Evolutionary conservation across 2,797 vertebrate genomes (phyloP).

Genomic region (Sebastiscus albofasciatus): DNA sequence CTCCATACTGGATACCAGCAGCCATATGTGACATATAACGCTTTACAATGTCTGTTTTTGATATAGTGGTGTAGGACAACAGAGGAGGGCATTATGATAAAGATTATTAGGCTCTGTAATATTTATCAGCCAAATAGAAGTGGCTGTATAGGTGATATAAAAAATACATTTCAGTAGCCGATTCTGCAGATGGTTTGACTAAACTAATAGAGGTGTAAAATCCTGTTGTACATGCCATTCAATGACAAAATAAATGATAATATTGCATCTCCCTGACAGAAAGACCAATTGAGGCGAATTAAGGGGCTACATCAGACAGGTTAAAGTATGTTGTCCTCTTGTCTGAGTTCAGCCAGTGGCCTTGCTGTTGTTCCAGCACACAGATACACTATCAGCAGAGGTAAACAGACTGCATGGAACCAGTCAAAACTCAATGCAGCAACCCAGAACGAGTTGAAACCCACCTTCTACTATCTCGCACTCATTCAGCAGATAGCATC

Average conservation of each 20-base stretch:
- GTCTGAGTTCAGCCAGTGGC: constrained; percentile 3
- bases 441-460: neutral
- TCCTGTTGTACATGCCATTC: neutral
- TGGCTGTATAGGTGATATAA: neutral
- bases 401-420: constrained; percentile 47
- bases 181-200: neutral
- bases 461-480: neutral
- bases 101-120: neutral
- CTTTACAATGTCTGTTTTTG: neutral
- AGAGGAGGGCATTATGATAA: neutral
- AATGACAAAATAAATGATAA: neutral
- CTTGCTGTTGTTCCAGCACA: constrained; percentile 34
- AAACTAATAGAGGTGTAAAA: neutral
- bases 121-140: neutral
- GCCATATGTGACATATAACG: neutral
- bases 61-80: neutral
- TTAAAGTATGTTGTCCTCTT: neutral
- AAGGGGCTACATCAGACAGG: neutral
- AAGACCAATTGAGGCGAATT: neutral
- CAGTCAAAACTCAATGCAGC: constrained; percentile 41
- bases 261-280: neutral
- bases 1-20: neutral
- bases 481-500: neutral
- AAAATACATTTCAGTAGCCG: neutral
- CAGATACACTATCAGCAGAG: constrained; percentile 53